These are phyloP conservation scores for Oncorhynchus masou DNA, from an alignment of 2,113 vertebrate genomes.

Conservation along the genomic window DNA sequence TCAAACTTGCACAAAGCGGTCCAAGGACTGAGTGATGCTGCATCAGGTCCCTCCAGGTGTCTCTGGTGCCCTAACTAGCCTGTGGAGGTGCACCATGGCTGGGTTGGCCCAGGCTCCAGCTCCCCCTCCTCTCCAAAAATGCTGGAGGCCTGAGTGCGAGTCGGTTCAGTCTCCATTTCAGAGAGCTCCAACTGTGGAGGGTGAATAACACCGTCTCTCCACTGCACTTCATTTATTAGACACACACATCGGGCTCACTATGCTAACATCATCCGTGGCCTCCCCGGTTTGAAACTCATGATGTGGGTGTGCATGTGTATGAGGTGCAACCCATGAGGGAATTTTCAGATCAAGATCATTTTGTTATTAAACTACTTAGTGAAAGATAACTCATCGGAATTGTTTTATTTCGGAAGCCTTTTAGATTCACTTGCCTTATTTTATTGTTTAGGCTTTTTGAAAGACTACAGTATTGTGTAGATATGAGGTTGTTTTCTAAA, in stretches of 20 bases:
- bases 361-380: constrained; percentile 22
- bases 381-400: constrained; percentile 7
- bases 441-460: no score
- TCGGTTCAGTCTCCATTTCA: constrained; percentile 40
- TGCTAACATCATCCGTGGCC: constrained; percentile 16
- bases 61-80: constrained; percentile 8
- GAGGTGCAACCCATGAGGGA: neutral
- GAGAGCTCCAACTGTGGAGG: constrained; percentile 33
- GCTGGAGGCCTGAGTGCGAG: constrained; percentile 42
- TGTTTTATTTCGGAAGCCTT: no score
- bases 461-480: no score
- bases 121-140: neutral
- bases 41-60: constrained; percentile 15
- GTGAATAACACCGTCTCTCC: constrained; percentile 46
- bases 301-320: neutral
- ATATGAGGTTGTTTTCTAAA: no score
- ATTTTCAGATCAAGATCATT: constrained; percentile 6
- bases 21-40: neutral
- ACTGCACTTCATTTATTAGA: constrained; percentile 17
- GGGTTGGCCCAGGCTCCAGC: neutral
- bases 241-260: constrained; percentile 11
- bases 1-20: neutral
- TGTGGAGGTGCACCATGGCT: constrained; percentile 30
- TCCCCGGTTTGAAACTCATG: constrained; percentile 6
- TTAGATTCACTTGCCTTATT: no score